phyloP scores from a whole-genome alignment of 2,113 vertebrate genomes.

The Conger conger region DNA sequence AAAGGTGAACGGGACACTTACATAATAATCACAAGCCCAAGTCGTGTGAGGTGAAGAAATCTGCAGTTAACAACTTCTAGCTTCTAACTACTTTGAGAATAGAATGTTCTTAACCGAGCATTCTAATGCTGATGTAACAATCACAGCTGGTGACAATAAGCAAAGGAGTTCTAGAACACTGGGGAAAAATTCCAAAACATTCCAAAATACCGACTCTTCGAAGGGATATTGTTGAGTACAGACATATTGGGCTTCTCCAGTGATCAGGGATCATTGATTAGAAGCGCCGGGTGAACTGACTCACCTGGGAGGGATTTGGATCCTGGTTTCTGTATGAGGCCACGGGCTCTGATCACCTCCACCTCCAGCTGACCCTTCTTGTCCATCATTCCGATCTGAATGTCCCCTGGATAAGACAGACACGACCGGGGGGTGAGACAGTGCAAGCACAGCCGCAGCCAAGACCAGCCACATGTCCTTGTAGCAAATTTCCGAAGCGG shows the following conservation, averaged over 20 bases:
- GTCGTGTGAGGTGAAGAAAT: not conserved
- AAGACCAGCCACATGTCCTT: not conserved
- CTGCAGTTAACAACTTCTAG: not conserved
- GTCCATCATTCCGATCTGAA: conserved; percentile 97
- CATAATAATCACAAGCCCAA: not conserved
- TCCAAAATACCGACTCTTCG: no score
- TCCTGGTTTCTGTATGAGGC: conserved; percentile 92
- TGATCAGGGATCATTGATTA: not conserved
- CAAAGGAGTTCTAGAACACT: no score
- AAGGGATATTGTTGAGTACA: not conserved
- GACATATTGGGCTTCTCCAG: not conserved
- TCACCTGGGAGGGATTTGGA: conserved; percentile 97
- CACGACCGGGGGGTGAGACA: not conserved
- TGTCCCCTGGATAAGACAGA: conserved; percentile 78
- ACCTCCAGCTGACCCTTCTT: conserved; percentile 97
- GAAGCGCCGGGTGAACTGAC: not conserved
- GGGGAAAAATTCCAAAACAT: no score
- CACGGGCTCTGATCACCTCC: conserved; percentile 96
- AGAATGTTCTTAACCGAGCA: no score
- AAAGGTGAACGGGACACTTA: not conserved
- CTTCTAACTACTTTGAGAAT: no score
- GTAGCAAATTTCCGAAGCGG: no score
- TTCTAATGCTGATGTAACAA: no score
- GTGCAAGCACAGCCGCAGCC: not conserved
- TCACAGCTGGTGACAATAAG: no score